Percentiles rank a stretch among this genome's conserved stretches.
phyloP scores from a whole-genome alignment of 2,888 invertebrate species.

The Eulithis testata region DNA sequence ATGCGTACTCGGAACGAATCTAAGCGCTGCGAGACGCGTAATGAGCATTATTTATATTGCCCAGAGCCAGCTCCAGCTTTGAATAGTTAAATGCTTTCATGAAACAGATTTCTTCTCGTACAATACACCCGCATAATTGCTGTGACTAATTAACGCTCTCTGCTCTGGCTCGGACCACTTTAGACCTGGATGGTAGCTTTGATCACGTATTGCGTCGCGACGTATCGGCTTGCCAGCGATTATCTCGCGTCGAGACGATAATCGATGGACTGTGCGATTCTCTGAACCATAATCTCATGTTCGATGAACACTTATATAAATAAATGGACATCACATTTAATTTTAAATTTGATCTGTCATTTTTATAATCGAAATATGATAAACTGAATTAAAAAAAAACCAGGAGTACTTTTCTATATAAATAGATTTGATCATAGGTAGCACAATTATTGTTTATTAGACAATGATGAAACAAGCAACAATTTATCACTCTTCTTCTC shows the following conservation, averaged over 20 bases:
- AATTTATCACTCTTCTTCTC: too few species aligned
- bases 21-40: constrained; percentile 63
- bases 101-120: constrained; percentile 39
- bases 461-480: too few species aligned
- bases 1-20: constrained; percentile 72
- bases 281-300: background rate
- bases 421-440: too few species aligned
- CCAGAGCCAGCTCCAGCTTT: constrained; percentile 30
- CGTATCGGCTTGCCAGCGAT: background rate
- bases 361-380: too few species aligned
- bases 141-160: constrained; percentile 26
- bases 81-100: constrained; percentile 39
- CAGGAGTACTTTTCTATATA: too few species aligned
- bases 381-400: too few species aligned
- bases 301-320: background rate
- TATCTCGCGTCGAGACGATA: constrained; percentile 4
- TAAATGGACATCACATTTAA: too few species aligned
- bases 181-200: constrained; percentile 1
- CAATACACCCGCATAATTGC: constrained; percentile 31
- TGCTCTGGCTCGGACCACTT: background rate
- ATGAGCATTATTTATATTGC: constrained; percentile 58
- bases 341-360: too few species aligned
- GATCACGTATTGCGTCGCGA: constrained; percentile 7
- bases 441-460: too few species aligned
- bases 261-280: constrained; percentile 11